Evolutionary conservation across 1,140 invertebrate genomes (phyloP).

Genomic region (Bombus soroeensis): DNA sequence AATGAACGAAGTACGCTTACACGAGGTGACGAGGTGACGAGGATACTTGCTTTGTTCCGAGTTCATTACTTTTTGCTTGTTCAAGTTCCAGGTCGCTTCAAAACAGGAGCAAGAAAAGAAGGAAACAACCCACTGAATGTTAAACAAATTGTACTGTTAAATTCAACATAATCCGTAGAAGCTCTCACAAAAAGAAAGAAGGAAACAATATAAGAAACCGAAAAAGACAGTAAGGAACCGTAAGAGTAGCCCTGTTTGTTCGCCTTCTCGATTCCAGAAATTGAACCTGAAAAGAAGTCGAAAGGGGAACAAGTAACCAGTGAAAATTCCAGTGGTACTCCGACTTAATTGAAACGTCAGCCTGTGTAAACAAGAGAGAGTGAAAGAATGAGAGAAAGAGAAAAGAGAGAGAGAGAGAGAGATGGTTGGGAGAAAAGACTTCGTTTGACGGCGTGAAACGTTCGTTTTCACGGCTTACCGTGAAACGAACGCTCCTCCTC

Average conservation of each 20-base stretch:
- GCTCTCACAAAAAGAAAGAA: too few relatives aligned
- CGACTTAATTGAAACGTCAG: conserved; percentile 36
- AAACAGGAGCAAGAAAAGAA: neutral
- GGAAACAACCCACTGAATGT: neutral
- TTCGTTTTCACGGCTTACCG: neutral
- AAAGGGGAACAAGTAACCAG: conserved; percentile 25
- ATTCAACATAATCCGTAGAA: neutral
- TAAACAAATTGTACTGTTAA: neutral
- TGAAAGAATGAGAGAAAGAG: neutral
- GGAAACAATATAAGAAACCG: neutral
- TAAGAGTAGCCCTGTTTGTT: neutral
- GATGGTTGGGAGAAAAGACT: neutral
- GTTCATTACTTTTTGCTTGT: conserved; percentile 43
- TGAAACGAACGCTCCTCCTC: neutral
- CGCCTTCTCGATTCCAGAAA: neutral
- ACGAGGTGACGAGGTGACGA: neutral
- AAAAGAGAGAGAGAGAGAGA: neutral
- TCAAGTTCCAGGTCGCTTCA: neutral
- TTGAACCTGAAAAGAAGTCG: neutral
- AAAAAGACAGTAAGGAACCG: neutral
- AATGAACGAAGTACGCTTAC: conserved; percentile 33
- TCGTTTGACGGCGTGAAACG: neutral
- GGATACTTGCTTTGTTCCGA: conserved; percentile 32
- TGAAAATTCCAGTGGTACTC: conserved; percentile 32
- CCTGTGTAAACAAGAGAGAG: neutral